Percentiles rank a stretch among this genome's conserved stretches.
phyloP scores from a whole-genome alignment of 2,113 vertebrate species.

The Rostratula benghalensis region DNA sequence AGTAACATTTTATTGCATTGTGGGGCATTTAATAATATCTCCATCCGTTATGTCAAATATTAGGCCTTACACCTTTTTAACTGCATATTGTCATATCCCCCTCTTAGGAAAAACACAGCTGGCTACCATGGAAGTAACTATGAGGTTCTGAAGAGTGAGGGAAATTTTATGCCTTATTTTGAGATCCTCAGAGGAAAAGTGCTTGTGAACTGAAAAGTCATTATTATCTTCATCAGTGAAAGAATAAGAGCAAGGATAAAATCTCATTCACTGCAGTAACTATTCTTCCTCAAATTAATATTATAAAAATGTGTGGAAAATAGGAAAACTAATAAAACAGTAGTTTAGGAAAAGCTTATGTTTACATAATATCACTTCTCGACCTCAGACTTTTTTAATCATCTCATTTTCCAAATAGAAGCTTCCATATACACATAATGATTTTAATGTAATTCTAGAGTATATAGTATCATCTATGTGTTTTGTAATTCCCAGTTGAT shows the following conservation, averaged over 20 bases:
- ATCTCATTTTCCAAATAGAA: background rate
- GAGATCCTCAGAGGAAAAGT: slow-evolving; percentile 56
- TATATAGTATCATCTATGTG: background rate
- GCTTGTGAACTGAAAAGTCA: background rate
- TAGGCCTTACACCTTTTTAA: slow-evolving; percentile 9
- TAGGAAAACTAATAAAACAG: background rate
- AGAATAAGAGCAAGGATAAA: slow-evolving; percentile 15
- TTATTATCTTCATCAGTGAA: background rate
- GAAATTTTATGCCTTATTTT: slow-evolving; percentile 34
- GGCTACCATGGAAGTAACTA: background rate
- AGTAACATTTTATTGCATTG: background rate
- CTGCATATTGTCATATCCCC: background rate
- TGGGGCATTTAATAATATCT: slow-evolving; percentile 6
- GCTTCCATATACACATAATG: background rate
- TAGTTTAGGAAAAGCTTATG: background rate
- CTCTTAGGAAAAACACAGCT: slow-evolving; percentile 6
- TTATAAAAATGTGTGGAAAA: background rate
- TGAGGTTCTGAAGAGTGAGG: slow-evolving; percentile 25
- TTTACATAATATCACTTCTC: background rate
- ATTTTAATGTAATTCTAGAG: background rate
- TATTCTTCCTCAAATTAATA: background rate
- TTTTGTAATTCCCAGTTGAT: background rate
- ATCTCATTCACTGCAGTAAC: background rate
- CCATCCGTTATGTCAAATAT: background rate
- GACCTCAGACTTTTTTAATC: background rate